Base-by-base conservation (phyloP, 2,113 vertebrate species). In the Anser cygnoides region DNA sequence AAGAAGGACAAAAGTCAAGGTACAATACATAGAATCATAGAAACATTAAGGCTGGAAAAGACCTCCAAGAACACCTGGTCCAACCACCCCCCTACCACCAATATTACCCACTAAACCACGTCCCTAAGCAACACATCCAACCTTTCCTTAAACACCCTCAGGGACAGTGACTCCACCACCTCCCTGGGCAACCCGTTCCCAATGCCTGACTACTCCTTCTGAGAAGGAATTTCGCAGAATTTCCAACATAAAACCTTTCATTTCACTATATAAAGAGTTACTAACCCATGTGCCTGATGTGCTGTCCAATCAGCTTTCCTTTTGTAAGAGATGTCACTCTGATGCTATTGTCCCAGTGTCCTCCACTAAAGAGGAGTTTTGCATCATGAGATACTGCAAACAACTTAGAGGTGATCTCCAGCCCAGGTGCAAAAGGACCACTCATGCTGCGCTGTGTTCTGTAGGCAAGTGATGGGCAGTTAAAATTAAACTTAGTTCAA, bases 341-440 rank as follows among this genome's bases (percentile, higher is more conserved):
- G 74, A 99, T 97, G 96, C 99, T 99, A 93, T 99, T 99, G 98
- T 99, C 99, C 99, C 99, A 99, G 95, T 99, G 99, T 14, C 99
- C 99, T 12, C 99, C 99, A 87, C 99, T 99, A 93, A 99, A 99
- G 65, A 99, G 99, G 91, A 99, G 90, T 97, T 99, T 99, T n/a
- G 99, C 99, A 44, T 99, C 99, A 41, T 99, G 99, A 33, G 99
- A 99, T 71, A 99, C 98, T 43, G 99, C 98, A 94, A 99, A 99
- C 57, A 99, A 92, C 59, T 98, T 98, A 1, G 99, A 97, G 3
- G 98, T 98, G 28, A 99, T 97, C 77, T 99, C 98, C 92, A 99
- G 96, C 4, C 98, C 98, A 0, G 99, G 99, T 87, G 99, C 98
- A 92, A 99, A 99, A 74, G 99, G 99, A n/a, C 99, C 98, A 3